A percentile compares a stretch with the other conserved stretches of the same genome.
These are phyloP conservation scores for Erpetoichthys calabaricus DNA, from an alignment of 2,797 vertebrate species.

Conservation along the genomic window DNA sequence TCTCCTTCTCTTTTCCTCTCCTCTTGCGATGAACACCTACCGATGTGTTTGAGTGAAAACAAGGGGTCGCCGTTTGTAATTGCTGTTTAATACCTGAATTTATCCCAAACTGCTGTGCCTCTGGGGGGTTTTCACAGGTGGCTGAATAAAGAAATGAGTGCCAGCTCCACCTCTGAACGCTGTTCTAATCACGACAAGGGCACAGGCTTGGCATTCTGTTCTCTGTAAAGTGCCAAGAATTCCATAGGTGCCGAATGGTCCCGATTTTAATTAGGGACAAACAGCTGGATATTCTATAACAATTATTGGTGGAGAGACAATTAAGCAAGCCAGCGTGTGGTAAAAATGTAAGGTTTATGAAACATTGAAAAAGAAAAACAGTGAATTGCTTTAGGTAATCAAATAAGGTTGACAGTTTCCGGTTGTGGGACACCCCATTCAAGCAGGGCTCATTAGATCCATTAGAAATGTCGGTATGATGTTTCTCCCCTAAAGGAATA, in stretches of 20 bases:
- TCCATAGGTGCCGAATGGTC: background rate
- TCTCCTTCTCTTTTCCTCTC: too few relatives aligned
- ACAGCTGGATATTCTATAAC: background rate
- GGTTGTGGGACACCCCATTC: too few relatives aligned
- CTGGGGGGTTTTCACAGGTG: constrained; percentile 42
- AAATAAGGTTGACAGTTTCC: too few relatives aligned
- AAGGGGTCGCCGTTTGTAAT: constrained; percentile 20
- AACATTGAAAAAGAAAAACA: too few relatives aligned
- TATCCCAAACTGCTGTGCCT: constrained; percentile 34
- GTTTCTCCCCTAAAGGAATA: too few relatives aligned
- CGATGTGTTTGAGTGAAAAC: constrained; percentile 4
- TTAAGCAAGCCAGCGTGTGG: too few relatives aligned
- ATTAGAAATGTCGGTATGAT: too few relatives aligned
- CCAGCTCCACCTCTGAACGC: constrained; percentile 24
- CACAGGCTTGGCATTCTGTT: constrained; percentile 31
- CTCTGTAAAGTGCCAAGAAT: constrained; percentile 33
- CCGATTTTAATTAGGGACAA: constrained; percentile 17
- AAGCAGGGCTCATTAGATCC: too few relatives aligned
- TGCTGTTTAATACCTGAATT: constrained; percentile 29
- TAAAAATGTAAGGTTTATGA: too few relatives aligned
- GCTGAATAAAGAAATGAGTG: constrained; percentile 26
- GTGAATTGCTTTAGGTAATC: too few relatives aligned
- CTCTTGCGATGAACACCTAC: constrained; percentile 26
- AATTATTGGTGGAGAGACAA: background rate
- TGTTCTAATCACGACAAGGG: constrained; percentile 25